Evolutionary conservation across 2,888 invertebrate species (phyloP), one percentile per base, ranked within the genome.

Genomic region (Drosophila multiciliata): DNA sequence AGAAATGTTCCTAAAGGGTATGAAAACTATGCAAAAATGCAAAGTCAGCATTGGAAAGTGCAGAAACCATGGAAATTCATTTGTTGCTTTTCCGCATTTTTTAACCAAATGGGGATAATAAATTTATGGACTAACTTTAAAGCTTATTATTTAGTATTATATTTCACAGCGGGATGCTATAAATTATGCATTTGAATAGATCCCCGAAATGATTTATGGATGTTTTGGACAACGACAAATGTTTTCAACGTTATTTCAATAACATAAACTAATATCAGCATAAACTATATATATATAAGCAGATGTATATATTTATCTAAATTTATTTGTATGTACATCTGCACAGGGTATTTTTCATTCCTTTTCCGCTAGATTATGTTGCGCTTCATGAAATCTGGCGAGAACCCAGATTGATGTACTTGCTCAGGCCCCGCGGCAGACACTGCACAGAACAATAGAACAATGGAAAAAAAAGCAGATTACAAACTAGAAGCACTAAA

Each of bases 41-140:
- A 71, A 75, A 86, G 73, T 81, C 82, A 81, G 74, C 86, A 83
- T 77, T 75, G 75, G 77, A 84, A 87, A 87, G 73, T 77, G 73
- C 57, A 68, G 50, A 79, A 84, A 79, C 72, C 78, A 75, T 77
- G 73, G 55, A 84, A 83, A 81, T 79, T 64, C 73, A 83, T 75
- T 86, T 76, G 72, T 55, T 67, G 53, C 64, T 71, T 66, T 69
- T 58, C 66, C 53, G 33, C 38, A 4, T 12, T 48, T 40, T 49
- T 26, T 1, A 4, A 23, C 20, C 32, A 23, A 58, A 38, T 23
- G 49, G 60, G 32, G 20, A 61, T 55, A 20, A 17, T 26, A 38
- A 23, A 42, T 42, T 53, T 35, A 50, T 50, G 20, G 11, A 32
- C 15, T 29, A 11, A 36, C 17, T 29, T 17, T 2, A 11, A 50